phyloP scores from a whole-genome alignment of 2,888 invertebrate species.

The Caenorhabditis sp. region DNA sequence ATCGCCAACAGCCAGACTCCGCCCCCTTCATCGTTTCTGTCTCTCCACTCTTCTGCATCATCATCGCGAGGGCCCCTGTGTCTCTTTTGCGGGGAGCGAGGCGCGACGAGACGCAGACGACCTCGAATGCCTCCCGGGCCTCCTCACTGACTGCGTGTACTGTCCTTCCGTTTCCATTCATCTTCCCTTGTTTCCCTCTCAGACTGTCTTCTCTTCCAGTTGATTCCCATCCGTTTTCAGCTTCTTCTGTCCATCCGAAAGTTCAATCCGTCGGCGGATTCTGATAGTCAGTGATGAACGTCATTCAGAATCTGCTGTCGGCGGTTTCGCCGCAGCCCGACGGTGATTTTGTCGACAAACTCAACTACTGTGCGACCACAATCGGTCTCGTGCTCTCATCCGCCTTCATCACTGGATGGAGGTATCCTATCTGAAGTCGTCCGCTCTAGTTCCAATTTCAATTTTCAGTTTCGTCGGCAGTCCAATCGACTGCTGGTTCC shows the following conservation, averaged over 20 bases:
- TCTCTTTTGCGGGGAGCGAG: conserved; percentile 17
- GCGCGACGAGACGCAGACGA: conserved; percentile 55
- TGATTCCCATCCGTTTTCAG: too few species aligned
- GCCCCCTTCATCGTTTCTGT: conserved; percentile 25
- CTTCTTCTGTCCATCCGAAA: too few species aligned
- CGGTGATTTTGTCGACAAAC: conserved; percentile 76
- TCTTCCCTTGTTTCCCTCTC: conserved; percentile 11
- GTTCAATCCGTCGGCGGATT: neutral
- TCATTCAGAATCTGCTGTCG: conserved; percentile 79
- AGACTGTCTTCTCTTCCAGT: conserved; percentile 26
- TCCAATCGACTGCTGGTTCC: conserved; percentile 85
- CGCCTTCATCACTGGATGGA: conserved; percentile 85
- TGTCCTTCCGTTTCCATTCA: conserved; percentile 41
- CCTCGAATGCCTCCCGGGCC: conserved; percentile 46
- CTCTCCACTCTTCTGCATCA: conserved; percentile 23
- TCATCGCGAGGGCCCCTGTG: too few species aligned
- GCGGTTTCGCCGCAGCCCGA: conserved; percentile 78
- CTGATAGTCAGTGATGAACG: conserved; percentile 77
- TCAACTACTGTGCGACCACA: conserved; percentile 84
- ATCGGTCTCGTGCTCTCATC: conserved; percentile 85
- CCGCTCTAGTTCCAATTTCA: neutral
- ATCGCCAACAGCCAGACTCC: too few species aligned
- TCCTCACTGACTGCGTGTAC: conserved; percentile 54
- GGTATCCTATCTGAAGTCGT: conserved; percentile 63
- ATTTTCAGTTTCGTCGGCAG: conserved; percentile 84